Evolutionary conservation across 2,888 invertebrate species (phyloP), one percentile per base, ranked within the genome.

Genomic region (Trichogramma dendrolimi): DNA sequence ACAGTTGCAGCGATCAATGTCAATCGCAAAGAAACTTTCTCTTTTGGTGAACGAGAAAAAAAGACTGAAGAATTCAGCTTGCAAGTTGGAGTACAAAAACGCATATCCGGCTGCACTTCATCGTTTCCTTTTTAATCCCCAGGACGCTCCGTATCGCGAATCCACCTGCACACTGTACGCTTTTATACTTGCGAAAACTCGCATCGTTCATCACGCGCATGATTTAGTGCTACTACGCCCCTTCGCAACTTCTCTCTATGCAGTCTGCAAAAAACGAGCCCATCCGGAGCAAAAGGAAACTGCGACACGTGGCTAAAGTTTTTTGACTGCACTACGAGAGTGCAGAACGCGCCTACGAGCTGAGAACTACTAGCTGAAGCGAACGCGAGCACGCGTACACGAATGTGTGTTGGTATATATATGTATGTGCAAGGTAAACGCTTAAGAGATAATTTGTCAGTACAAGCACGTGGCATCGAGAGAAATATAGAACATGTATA

Each of bases 381-480:
- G 7, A 27, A 14, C 7, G 14, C 48, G 8, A 42, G 11, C 11
- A 41, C 47, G 42, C 11, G 11, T 8, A 27, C 44, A 40, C 39
- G 6, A 47, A 38, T 41, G 40, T 39, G 8, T 6, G 53, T 8
- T 47, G 11, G 48, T 14, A 48, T n/a, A n/a, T n/a, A n/a, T 14
- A 48, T 14, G 11, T 14, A 48, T 14, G 11, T 48, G 48, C 48
- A 48, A 48, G 4, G 48, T 69, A 67, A 57, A 63, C 69, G 69
- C 69, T 71, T 70, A 70, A 69, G 69, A 70, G 70, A 71, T 73
- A 73, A 73, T 74, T 74, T 73, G 71, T 72, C 71, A 70, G 71
- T 58, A 50, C 52, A 62, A 54, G 46, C 61, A 53, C 40, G 50
- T 11, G 57, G 49, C 61, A 61, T 61, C 59, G 52, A 41, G 58